phyloP scores from a whole-genome alignment of 2,113 vertebrate genomes.

The Hystrix brachyura region DNA sequence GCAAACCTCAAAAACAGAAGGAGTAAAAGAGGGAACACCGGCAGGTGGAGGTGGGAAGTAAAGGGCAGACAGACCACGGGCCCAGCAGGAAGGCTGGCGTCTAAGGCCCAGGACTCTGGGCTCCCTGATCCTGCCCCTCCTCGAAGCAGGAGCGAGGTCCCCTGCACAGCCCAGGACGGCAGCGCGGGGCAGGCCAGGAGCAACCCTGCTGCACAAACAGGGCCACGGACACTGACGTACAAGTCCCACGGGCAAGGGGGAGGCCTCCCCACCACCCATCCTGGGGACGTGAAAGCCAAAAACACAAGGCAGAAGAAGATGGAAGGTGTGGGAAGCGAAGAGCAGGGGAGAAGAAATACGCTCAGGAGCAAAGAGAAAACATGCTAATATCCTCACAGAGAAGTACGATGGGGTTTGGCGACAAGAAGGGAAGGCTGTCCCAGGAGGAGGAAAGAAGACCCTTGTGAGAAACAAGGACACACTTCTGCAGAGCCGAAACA shows the following conservation, averaged over 20 bases:
- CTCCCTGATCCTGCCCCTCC: too few species aligned
- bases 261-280: background rate
- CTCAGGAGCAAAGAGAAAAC: rapidly evolving
- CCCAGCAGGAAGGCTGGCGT: background rate
- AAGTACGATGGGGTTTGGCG: background rate
- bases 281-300: background rate
- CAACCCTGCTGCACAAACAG: rapidly evolving
- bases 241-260: rapidly evolving
- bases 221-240: background rate
- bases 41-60: rapidly evolving
- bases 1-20: background rate
- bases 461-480: background rate
- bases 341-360: background rate
- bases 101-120: too few species aligned
- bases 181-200: background rate
- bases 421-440: background rate
- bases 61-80: rapidly evolving
- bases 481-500: background rate
- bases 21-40: rapidly evolving
- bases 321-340: rapidly evolving
- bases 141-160: rapidly evolving
- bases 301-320: rapidly evolving
- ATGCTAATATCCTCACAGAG: background rate
- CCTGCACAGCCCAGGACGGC: background rate
- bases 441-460: background rate